Percentiles rank a stretch among this genome's conserved stretches.
Conservation (phyloP, 1,140 invertebrate genomes). For the Pogonus chalceus region DNA sequence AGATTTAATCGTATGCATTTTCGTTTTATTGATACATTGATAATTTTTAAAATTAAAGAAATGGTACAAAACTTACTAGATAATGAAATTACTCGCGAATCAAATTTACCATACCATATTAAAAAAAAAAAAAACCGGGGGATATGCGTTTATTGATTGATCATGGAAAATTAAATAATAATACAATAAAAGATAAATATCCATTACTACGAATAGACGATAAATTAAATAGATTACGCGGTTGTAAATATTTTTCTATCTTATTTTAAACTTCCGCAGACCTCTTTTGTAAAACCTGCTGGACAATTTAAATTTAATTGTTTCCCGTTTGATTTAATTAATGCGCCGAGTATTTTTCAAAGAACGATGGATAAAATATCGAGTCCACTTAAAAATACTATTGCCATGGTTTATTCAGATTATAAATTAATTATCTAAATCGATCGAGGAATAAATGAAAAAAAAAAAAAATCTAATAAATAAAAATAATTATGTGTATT, state of each 20-base stretch:
- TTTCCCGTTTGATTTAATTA: conserved; percentile 36
- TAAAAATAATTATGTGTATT: conserved; percentile 19
- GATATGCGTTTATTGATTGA: conserved; percentile 26
- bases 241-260: conserved; percentile 27
- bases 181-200: conserved; percentile 31
- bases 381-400: conserved; percentile 14
- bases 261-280: conserved; percentile 17
- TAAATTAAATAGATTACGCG: conserved; percentile 26
- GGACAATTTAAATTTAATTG: conserved; percentile 34
- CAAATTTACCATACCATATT: conserved; percentile 22
- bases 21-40: no score
- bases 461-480: no score
- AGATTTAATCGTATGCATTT: no score
- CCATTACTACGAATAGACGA: conserved; percentile 37
- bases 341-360: conserved; percentile 33
- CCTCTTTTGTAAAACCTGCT: conserved; percentile 18
- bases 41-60: no score
- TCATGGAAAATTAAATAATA: conserved; percentile 36
- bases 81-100: no score
- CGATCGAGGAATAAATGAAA: conserved; percentile 14
- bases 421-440: conserved; percentile 16
- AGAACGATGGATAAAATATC: conserved; percentile 29
- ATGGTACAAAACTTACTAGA: conserved; percentile 18
- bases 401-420: conserved; percentile 12
- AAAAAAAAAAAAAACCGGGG: conserved; percentile 27